phyloP scores from a whole-genome alignment of 2,797 vertebrate species.

The Gobionotothen gibberifrons region DNA sequence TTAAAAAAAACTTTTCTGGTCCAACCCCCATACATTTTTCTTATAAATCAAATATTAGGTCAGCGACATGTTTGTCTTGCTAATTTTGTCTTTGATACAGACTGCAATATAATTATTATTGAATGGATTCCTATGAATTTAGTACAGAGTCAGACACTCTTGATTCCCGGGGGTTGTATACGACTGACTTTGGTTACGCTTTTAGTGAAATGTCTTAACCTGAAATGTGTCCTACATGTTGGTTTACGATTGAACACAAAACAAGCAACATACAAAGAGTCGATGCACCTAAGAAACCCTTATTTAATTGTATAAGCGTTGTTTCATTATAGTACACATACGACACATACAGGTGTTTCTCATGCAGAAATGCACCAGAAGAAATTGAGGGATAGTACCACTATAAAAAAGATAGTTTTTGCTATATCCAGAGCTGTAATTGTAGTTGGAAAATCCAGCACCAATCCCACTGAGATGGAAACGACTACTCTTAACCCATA shows the following conservation, averaged over 20 bases:
- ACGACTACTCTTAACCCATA: background rate
- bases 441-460: background rate
- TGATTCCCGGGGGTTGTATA: background rate
- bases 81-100: too few relatives aligned
- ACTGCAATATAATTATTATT: background rate
- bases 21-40: too few relatives aligned
- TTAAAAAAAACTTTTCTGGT: too few relatives aligned
- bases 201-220: background rate
- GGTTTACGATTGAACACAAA: background rate
- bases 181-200: background rate
- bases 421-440: background rate
- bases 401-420: too few relatives aligned
- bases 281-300: background rate
- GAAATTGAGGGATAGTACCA: too few relatives aligned
- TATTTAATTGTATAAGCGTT: background rate
- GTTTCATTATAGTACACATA: background rate
- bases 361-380: background rate
- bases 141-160: background rate
- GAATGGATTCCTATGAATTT: background rate
- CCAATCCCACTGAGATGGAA: background rate
- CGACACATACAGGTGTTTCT: background rate
- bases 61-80: too few relatives aligned
- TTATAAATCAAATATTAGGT: too few relatives aligned
- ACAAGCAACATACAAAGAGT: background rate
- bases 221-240: background rate